These are phyloP conservation scores for Malurus melanocephalus DNA, from an alignment of 2,113 vertebrate species.

Conservation along the genomic window DNA sequence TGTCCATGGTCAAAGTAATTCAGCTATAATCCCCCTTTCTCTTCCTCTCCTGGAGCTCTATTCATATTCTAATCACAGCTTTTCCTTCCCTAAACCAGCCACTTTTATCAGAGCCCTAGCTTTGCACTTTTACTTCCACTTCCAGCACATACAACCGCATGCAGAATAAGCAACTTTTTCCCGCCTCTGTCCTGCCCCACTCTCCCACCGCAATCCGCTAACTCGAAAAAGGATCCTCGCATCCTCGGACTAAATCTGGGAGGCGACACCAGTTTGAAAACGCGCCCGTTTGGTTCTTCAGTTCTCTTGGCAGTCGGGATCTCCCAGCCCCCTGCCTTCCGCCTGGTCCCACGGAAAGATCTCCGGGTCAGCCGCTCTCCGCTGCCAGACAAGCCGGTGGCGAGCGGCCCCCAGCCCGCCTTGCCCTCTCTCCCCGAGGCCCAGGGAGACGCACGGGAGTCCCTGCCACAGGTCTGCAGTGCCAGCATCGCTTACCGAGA, in stretches of 20 bases:
- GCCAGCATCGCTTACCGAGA: background rate
- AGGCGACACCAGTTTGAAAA: background rate
- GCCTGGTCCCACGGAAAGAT: background rate
- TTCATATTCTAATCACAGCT: constrained; percentile 99
- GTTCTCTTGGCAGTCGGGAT: background rate
- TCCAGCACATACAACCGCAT: constrained; percentile 62
- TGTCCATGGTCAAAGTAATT: constrained; percentile 93
- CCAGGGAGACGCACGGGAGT: background rate
- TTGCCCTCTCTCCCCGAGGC: background rate
- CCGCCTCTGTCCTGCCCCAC: background rate
- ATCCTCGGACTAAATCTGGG: background rate
- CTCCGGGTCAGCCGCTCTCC: background rate
- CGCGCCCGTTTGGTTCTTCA: background rate
- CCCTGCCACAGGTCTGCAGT: background rate
- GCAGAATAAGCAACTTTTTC: constrained; percentile 54
- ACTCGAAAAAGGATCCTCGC: background rate
- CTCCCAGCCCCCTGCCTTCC: background rate
- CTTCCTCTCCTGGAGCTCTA: constrained; percentile 91
- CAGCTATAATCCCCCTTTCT: constrained; percentile 96
- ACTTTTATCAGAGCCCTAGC: constrained; percentile 90
- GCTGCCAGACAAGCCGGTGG: background rate
- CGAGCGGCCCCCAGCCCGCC: background rate
- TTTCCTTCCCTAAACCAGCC: constrained; percentile 93
- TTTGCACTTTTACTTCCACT: constrained; percentile 89
- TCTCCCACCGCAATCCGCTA: background rate